Evolutionary conservation across 2,888 invertebrate species (phyloP), one percentile per base, ranked within the genome.

Genomic region (Pristionchus arcanus): DNA sequence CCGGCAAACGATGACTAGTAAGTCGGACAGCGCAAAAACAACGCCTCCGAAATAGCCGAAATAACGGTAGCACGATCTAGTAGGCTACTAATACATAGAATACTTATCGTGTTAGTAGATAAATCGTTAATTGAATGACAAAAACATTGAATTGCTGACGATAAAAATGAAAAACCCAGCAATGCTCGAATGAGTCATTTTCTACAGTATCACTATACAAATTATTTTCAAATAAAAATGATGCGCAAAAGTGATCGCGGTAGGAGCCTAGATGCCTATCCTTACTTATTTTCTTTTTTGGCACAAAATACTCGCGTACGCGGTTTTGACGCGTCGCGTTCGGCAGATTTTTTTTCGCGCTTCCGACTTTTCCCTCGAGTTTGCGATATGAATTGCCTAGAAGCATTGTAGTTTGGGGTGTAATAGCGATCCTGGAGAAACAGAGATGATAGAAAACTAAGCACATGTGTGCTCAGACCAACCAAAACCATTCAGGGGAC

Each of bases 401-500:
- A 21, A 34, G 42, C 19, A 86, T 66, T 66, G 86, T 86, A 86
- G 86, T 86, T 77, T 66, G 49, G 34, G 59, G 28, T 86, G 28
- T 86, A 66, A 37, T 86, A 55, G 28, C n/a, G n/a, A 86, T 34
- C 84, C 84, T 84, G 84, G 25, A 34, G 55, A 59, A 53, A 28
- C 28, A 84, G 34, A 53, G 53, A 84, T 84, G 84, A 31, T 84
- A 31, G 31, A 83, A 53, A 49, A 28, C 31, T 21, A 28, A 84
- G 55, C 34, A 84, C 55, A 59, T 31, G 31, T 28, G 28, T 53
- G 84, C n/a, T 21, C 55, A 55, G 55, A 84, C 84, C 84, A 15
- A 84, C 84, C 84, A 55, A 49, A 84, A 31, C 84, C 84, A n/a
- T 84, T 84, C 84, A 84, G 55, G 28, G 55, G n/a, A 16, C 53